Percentiles rank a stretch among this genome's conserved stretches.
These are phyloP conservation scores for Zaprionus lineosus DNA, from an alignment of 2,888 invertebrate species.

Conservation along the genomic window DNA sequence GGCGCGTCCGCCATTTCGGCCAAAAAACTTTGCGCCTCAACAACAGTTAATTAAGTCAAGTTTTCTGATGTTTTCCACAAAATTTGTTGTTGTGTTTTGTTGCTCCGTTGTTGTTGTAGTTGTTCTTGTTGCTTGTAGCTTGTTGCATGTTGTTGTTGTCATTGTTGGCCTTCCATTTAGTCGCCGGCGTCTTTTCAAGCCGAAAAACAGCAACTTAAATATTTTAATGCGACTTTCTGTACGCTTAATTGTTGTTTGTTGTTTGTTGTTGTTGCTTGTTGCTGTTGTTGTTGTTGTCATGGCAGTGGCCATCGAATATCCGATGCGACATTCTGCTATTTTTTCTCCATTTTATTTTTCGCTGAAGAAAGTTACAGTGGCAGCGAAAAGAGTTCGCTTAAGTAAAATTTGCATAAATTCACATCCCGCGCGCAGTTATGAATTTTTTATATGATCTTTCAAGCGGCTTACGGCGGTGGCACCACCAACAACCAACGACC, in stretches of 20 bases:
- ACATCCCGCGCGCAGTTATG: slow-evolving; percentile 52
- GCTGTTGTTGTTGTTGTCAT: neutral
- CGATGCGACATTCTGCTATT: slow-evolving; percentile 43
- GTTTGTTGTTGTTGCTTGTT: too few relatives aligned
- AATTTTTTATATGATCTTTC: slow-evolving; percentile 59
- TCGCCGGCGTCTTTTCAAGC: slow-evolving; percentile 41
- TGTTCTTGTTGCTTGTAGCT: slow-evolving; percentile 23
- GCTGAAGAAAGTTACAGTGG: slow-evolving; percentile 43
- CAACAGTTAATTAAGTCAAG: slow-evolving; percentile 77
- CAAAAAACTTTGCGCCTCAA: slow-evolving; percentile 67
- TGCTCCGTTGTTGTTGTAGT: slow-evolving; percentile 12
- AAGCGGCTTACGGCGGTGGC: slow-evolving; percentile 34
- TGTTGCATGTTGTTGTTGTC: slow-evolving; percentile 36
- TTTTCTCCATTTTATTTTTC: too few relatives aligned
- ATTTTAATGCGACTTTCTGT: slow-evolving; percentile 46
- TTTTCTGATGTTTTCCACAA: slow-evolving; percentile 31
- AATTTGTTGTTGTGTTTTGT: slow-evolving; percentile 14
- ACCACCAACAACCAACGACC: too few relatives aligned
- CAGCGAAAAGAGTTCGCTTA: slow-evolving; percentile 61
- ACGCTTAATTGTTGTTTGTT: neutral
- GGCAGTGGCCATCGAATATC: slow-evolving; percentile 14
- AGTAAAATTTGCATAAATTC: slow-evolving; percentile 73
- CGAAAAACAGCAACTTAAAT: slow-evolving; percentile 70
- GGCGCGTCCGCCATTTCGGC: slow-evolving; percentile 36
- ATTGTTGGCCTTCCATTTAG: slow-evolving; percentile 38